These are phyloP conservation scores for Nebria salina DNA, from an alignment of 2,888 invertebrate genomes.

Conservation along the genomic window DNA sequence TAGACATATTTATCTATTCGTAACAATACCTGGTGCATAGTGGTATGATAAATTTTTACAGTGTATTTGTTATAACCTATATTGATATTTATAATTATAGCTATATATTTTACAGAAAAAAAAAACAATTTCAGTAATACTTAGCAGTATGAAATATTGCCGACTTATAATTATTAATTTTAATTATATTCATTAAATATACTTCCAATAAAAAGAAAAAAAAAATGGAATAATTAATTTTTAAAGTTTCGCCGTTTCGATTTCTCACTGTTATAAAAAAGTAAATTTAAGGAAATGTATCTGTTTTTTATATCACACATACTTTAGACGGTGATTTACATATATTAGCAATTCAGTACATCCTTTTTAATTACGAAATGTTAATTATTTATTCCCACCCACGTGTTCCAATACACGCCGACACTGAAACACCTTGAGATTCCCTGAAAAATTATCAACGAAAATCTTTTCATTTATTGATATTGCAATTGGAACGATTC, in stretches of 20 bases:
- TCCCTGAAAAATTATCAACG: neutral
- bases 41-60: conserved; percentile 28
- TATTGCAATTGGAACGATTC: neutral
- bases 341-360: neutral
- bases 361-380: neutral
- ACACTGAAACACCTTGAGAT: neutral
- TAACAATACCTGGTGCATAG: conserved; percentile 21
- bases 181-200: neutral
- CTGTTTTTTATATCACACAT: neutral
- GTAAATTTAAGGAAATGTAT: neutral
- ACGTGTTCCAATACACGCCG: neutral
- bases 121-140: neutral
- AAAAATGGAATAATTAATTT: neutral
- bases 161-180: neutral
- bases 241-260: neutral
- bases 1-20: conserved; percentile 34
- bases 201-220: neutral
- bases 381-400: neutral
- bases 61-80: conserved; percentile 40
- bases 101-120: conserved; percentile 19
- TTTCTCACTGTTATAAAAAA: neutral
- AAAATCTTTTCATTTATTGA: neutral
- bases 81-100: conserved; percentile 40
- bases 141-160: neutral
- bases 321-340: neutral